These are phyloP conservation scores for Eolophus roseicapilla DNA, from an alignment of 2,113 vertebrate species.

Conservation along the genomic window DNA sequence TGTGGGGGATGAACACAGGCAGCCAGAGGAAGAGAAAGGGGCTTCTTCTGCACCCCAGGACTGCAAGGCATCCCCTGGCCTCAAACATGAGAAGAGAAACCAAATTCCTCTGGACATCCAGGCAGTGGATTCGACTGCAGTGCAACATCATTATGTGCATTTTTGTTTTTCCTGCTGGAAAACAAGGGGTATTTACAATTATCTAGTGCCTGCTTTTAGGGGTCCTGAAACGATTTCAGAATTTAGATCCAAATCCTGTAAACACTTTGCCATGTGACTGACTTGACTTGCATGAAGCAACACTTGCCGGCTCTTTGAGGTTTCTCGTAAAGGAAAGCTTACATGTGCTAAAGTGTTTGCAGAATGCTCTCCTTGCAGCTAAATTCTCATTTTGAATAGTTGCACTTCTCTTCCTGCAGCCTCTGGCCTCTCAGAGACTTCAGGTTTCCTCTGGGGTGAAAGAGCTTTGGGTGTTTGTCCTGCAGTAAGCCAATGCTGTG, in stretches of 20 bases:
- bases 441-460: background rate
- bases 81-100: background rate
- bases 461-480: background rate
- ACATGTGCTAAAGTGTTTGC: constrained; percentile 52
- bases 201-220: background rate
- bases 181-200: background rate
- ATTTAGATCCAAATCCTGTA: background rate
- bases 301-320: constrained; percentile 7
- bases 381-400: background rate
- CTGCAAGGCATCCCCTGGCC: background rate
- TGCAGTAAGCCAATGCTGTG: background rate
- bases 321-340: constrained; percentile 47
- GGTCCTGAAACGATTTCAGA: constrained; percentile 24
- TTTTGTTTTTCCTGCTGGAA: background rate
- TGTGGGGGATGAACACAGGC: background rate
- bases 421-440: background rate
- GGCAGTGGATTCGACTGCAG: background rate
- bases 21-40: background rate
- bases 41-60: background rate
- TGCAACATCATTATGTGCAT: accelerated
- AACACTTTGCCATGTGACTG: constrained; percentile 58
- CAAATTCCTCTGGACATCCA: accelerated
- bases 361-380: constrained; percentile 15
- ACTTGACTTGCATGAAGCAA: background rate
- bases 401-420: background rate